phyloP scores from a whole-genome alignment of 2,888 invertebrate genomes.

The Aphrophora alni region DNA sequence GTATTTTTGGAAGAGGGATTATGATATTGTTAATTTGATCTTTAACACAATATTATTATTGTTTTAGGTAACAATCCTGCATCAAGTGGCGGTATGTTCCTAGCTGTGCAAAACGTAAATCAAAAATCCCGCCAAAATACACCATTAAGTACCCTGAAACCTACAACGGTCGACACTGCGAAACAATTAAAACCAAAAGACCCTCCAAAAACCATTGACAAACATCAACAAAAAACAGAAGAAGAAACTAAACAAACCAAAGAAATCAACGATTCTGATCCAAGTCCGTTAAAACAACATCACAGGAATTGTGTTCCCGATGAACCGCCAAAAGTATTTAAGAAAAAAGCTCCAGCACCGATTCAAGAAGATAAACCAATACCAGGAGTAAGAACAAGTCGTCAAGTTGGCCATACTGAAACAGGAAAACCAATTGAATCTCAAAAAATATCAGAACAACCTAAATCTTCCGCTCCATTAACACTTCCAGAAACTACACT shows the following conservation, averaged over 20 bases:
- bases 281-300: constrained; percentile 33
- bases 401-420: constrained; percentile 26
- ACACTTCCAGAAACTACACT: not conserved
- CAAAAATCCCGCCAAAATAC: not conserved
- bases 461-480: constrained; percentile 24
- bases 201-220: constrained; percentile 39
- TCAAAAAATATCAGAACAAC: constrained; percentile 33
- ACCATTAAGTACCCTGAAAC: not conserved
- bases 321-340: constrained; percentile 62
- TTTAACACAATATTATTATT: too few relatives aligned
- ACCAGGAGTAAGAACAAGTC: not conserved
- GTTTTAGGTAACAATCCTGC: not conserved
- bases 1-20: too few relatives aligned
- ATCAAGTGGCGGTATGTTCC: constrained; percentile 22
- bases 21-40: too few relatives aligned
- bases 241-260: not conserved
- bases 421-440: constrained; percentile 11
- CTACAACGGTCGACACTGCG: constrained; percentile 54
- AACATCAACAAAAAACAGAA: constrained; percentile 42
- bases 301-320: constrained; percentile 49
- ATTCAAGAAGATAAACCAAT: constrained; percentile 29
- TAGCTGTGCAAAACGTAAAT: constrained; percentile 9
- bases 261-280: constrained; percentile 20
- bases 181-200: constrained; percentile 57
- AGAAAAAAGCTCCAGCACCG: constrained; percentile 56